phyloP scores from a whole-genome alignment of 2,797 vertebrate genomes.

The Argyrosomus regius region DNA sequence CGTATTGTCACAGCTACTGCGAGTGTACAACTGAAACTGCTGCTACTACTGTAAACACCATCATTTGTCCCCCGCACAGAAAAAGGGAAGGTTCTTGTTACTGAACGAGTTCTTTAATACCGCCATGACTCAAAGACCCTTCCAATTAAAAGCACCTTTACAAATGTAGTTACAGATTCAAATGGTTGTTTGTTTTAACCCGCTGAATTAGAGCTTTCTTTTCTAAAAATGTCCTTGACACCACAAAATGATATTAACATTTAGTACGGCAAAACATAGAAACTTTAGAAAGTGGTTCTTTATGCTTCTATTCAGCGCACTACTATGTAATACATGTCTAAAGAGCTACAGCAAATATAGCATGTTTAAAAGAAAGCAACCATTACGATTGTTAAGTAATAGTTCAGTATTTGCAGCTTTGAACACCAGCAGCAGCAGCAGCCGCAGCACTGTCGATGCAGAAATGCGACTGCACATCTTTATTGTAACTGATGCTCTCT shows the following conservation, averaged over 20 bases:
- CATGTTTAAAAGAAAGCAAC: too few species aligned
- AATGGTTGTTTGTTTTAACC: slow-evolving; percentile 19
- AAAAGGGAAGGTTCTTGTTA: slow-evolving; percentile 8
- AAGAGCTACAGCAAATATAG: not conserved
- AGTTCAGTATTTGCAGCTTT: not conserved
- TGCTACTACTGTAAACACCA: slow-evolving; percentile 26
- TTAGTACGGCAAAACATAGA: not conserved
- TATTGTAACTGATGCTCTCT: not conserved
- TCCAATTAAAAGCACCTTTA: not conserved
- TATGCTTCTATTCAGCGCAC: not conserved
- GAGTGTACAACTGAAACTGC: slow-evolving; percentile 31
- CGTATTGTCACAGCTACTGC: slow-evolving; percentile 52
- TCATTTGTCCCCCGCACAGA: slow-evolving; percentile 13
- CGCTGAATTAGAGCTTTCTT: not conserved
- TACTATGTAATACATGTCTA: not conserved
- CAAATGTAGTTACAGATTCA: not conserved
- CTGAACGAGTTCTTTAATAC: not conserved
- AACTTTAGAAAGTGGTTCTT: not conserved
- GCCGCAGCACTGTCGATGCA: slow-evolving; percentile 1
- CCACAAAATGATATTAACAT: not conserved
- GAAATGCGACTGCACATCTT: slow-evolving; percentile 24
- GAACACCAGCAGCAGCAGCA: not conserved
- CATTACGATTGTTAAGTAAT: not conserved
- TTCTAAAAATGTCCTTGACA: not conserved
- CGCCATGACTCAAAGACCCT: slow-evolving; percentile 1